phyloP scores from a whole-genome alignment of 2,888 invertebrate genomes.

The Lithophane socia region DNA sequence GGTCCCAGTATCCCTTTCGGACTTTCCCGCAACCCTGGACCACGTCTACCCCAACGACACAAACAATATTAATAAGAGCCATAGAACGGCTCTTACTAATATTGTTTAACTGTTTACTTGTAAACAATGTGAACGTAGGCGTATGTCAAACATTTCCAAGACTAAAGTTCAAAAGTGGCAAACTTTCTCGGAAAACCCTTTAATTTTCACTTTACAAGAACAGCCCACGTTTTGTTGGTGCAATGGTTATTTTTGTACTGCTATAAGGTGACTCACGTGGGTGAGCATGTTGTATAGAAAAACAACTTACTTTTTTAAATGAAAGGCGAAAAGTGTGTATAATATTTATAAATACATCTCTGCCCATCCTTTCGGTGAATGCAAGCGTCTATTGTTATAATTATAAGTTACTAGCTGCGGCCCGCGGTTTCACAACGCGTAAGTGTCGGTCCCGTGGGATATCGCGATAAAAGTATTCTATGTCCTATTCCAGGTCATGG shows the following conservation, averaged over 20 bases:
- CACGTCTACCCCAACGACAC: no score
- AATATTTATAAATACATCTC: no score
- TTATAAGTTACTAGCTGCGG: background rate
- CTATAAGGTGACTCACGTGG: background rate
- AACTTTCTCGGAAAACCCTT: constrained; percentile 3
- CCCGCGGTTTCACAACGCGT: no score
- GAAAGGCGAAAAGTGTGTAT: background rate
- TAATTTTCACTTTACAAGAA: constrained; percentile 12
- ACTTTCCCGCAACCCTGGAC: no score
- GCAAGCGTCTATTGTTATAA: background rate
- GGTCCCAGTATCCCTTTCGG: no score
- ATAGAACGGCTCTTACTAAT: background rate
- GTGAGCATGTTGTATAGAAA: no score
- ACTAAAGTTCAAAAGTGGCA: constrained; percentile 12
- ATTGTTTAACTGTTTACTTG: background rate
- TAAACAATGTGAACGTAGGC: constrained; percentile 6
- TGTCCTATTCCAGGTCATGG: no score
- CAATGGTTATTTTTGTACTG: background rate
- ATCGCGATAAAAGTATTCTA: no score
- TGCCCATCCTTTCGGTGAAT: background rate
- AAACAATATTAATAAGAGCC: no score
- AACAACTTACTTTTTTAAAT: background rate
- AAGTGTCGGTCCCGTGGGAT: no score
- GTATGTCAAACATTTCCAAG: constrained; percentile 8
- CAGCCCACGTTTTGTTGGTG: background rate